Conservation (phyloP, 2,113 vertebrate species). For the Elaphurus davidianus region DNA sequence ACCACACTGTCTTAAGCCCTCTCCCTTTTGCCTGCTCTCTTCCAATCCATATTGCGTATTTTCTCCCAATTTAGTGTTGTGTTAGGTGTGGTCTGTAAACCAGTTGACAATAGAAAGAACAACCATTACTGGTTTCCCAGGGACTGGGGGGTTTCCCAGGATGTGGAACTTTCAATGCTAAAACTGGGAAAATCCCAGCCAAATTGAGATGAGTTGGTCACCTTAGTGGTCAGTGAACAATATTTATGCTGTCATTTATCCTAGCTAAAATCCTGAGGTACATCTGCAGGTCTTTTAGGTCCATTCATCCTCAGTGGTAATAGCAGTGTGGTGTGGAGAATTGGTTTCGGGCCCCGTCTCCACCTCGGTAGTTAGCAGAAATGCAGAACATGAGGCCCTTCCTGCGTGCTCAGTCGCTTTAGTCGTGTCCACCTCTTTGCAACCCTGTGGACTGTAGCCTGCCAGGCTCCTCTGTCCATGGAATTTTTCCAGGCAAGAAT, state of each 20-base stretch:
- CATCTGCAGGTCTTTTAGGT: neutral
- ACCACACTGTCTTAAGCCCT: neutral
- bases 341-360: neutral
- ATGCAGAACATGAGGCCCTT: neutral
- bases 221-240: neutral
- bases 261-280: neutral
- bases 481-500: neutral
- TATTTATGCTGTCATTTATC: neutral
- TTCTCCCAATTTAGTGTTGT: neutral
- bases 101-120: neutral
- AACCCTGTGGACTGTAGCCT: neutral
- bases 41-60: rapidly evolving
- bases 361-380: neutral
- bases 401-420: neutral
- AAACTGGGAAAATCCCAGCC: neutral
- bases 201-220: neutral
- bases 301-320: neutral
- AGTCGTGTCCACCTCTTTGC: neutral
- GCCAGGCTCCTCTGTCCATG: neutral
- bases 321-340: rapidly evolving
- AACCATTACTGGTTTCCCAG: neutral
- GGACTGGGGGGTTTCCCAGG: neutral
- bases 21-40: neutral
- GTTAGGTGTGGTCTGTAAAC: neutral
- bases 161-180: neutral